Percentiles rank a stretch among this genome's conserved stretches.
Conservation (phyloP, 2,113 vertebrate species). For the Theristicus caerulescens region DNA sequence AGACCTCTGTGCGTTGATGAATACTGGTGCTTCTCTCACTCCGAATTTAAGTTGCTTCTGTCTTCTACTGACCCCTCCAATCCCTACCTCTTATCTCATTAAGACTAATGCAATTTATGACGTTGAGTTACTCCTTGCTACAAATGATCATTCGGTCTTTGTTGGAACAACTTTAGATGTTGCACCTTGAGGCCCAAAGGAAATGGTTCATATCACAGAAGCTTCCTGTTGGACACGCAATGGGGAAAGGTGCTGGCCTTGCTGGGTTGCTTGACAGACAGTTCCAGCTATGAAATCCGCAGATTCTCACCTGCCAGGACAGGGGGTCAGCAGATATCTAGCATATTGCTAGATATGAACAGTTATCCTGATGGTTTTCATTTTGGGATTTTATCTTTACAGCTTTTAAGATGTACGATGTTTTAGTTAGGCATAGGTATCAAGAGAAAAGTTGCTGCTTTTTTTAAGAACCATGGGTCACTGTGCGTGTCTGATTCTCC, state of each 20-base stretch:
- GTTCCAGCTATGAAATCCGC: not conserved
- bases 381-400: not conserved
- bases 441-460: not conserved
- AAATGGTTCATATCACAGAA: not conserved
- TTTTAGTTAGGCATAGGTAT: not conserved
- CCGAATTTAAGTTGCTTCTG: not conserved
- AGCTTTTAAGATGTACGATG: not conserved
- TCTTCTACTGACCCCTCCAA: not conserved
- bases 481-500: not conserved
- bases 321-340: too few relatives aligned
- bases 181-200: not conserved
- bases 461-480: not conserved
- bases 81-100: not conserved
- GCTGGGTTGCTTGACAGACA: not conserved
- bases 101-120: not conserved
- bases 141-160: not conserved
- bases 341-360: not conserved
- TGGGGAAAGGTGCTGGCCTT: not conserved
- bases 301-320: not conserved
- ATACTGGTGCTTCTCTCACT: not conserved
- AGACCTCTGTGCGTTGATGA: not conserved
- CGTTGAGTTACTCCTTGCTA: not conserved
- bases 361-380: not conserved
- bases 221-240: not conserved
- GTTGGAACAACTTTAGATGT: not conserved